Evolutionary conservation across 2,113 vertebrate genomes (phyloP), one percentile per base, ranked within the genome.

Genomic region (Syrmaticus mikado): DNA sequence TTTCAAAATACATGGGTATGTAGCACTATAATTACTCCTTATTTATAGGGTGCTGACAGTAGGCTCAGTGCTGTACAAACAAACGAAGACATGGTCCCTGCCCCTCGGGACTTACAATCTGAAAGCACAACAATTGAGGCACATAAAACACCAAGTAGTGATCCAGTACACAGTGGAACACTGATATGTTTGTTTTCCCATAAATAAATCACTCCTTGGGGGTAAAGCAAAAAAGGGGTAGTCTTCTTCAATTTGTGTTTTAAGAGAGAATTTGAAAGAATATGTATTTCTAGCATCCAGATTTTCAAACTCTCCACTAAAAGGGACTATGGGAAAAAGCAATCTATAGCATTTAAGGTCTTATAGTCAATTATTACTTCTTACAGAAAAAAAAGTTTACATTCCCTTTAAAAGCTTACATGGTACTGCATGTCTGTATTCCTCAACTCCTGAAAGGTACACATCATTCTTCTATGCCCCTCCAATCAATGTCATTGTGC

Each of bases 11-110:
- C 87, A 91, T 85, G 93, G 79, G 60, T 92, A 86, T 61, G 41
- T 82, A 91, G 73, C 80, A 81, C 60, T 85, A 67, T 80, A 94
- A 96, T 93, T 93, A 92, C 87, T 96, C 77, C 78, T 91, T 96
- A 94, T 96, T 96, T 95, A 96, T 96, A 77, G 91, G 82, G 95
- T 94, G 95, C 78, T 96, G 96, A 96, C 92, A 95, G 92, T 95
- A 87, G 87, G 72, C 87, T 96, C 91, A 91, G 92, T 52, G 68
- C 87, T 95, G 64, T 87, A 82, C 89, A 96, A 96, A 96, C 91
- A 94, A 93, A 93, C 89, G 94, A 96, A 92, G 94, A 95, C 84
- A 95, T 82, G 92, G 92, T 95, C 95, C 72, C 82, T 91, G 89
- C 82, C 94, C 67, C 94, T 92, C 87, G 91, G 82, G 95, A 65